These are phyloP conservation scores for Drosophila parabipectinata DNA, from an alignment of 1,140 invertebrate species.

Conservation along the genomic window DNA sequence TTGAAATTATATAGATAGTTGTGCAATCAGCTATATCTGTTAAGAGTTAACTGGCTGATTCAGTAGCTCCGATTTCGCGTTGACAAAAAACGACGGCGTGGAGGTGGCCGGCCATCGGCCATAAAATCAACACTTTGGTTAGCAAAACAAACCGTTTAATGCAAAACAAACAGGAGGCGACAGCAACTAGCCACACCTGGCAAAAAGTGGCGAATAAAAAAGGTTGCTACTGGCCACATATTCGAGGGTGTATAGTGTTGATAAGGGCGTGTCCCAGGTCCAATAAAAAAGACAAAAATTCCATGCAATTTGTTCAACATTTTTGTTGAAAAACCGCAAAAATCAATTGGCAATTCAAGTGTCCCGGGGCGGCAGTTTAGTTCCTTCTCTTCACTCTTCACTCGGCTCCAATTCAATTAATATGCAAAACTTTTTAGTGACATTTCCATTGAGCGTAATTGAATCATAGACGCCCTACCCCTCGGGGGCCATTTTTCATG, in stretches of 20 bases:
- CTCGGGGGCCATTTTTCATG: slow-evolving; percentile 24
- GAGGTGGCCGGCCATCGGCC: slow-evolving; percentile 53
- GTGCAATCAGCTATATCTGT: slow-evolving; percentile 10
- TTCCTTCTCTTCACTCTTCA: not conserved
- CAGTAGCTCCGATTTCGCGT: slow-evolving; percentile 39
- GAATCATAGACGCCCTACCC: slow-evolving; percentile 55
- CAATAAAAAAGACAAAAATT: slow-evolving; percentile 69
- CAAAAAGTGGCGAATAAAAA: slow-evolving; percentile 33
- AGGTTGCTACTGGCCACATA: slow-evolving; percentile 13
- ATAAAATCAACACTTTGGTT: slow-evolving; percentile 83
- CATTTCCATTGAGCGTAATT: slow-evolving; percentile 69
- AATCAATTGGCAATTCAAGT: slow-evolving; percentile 80
- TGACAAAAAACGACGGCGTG: slow-evolving; percentile 7
- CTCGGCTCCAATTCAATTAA: slow-evolving; percentile 53
- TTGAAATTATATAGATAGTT: slow-evolving; percentile 32
- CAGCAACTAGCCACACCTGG: slow-evolving; percentile 67
- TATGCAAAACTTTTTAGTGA: slow-evolving; percentile 60
- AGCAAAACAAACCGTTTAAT: slow-evolving; percentile 72
- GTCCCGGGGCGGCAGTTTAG: slow-evolving; percentile 23
- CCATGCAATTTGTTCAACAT: slow-evolving; percentile 61
- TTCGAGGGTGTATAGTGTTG: slow-evolving; percentile 40
- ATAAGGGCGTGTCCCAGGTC: slow-evolving; percentile 64
- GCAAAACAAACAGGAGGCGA: slow-evolving; percentile 60
- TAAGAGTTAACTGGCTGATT: slow-evolving; percentile 36
- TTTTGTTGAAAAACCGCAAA: slow-evolving; percentile 76